A percentile compares a stretch with the other conserved stretches of the same genome.
phyloP scores from a whole-genome alignment of 1,140 invertebrate genomes.

The Eupristina koningsbergeri region DNA sequence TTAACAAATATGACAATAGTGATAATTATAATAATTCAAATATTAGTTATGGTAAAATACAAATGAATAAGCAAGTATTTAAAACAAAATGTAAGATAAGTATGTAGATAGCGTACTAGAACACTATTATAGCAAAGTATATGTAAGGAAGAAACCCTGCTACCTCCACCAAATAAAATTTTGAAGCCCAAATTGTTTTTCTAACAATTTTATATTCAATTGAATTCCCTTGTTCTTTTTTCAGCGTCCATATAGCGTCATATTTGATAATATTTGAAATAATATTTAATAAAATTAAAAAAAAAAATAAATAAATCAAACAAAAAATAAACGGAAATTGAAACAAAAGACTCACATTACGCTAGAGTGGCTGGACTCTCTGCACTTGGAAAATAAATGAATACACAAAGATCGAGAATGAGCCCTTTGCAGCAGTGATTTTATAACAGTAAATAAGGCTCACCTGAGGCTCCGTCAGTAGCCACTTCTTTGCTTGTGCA shows the following conservation, averaged over 20 bases:
- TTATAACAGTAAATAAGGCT: conserved; percentile 59
- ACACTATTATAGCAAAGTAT: conserved; percentile 54
- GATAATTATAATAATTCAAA: conserved; percentile 35
- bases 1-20: neutral
- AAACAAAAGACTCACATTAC: conserved; percentile 59
- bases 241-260: neutral
- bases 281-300: neutral
- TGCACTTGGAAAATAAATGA: conserved; percentile 69
- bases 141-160: conserved; percentile 53
- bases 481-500: conserved; percentile 60
- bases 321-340: neutral
- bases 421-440: conserved; percentile 24
- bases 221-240: neutral
- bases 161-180: conserved; percentile 62
- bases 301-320: too few relatives aligned
- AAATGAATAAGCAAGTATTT: conserved; percentile 46
- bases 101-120: conserved; percentile 39
- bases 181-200: conserved; percentile 70
- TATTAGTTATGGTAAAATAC: conserved; percentile 47
- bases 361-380: conserved; percentile 55
- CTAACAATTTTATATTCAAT: conserved; percentile 65
- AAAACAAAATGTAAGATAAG: conserved; percentile 41
- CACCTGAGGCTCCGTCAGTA: conserved; percentile 69
- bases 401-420: conserved; percentile 27
- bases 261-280: neutral